A percentile compares a stretch with the other conserved stretches of the same genome.
phyloP scores from a whole-genome alignment of 2,888 invertebrate species.

The Papilio gigon region DNA sequence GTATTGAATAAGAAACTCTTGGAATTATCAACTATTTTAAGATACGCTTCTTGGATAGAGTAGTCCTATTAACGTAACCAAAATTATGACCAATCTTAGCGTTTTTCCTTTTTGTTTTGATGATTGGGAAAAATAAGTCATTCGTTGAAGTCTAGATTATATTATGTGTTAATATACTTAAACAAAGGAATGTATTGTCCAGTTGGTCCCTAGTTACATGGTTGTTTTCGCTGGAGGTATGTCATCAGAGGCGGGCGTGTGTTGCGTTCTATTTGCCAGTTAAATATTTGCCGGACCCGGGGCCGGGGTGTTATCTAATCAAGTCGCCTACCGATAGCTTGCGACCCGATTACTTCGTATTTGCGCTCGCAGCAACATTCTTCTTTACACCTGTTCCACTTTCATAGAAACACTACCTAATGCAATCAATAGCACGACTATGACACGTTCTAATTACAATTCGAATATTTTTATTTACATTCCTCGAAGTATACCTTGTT shows the following conservation, averaged over 20 bases:
- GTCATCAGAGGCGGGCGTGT: constrained; percentile 46
- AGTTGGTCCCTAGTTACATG: constrained; percentile 21
- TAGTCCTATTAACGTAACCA: too few species aligned
- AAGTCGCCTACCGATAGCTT: constrained; percentile 73
- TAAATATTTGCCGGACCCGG: constrained; percentile 71
- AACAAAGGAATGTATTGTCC: constrained; percentile 30
- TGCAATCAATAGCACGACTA: not conserved
- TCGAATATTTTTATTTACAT: too few species aligned
- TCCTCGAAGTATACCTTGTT: not conserved
- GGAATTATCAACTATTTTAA: not conserved
- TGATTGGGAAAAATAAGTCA: too few species aligned
- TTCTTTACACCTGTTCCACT: constrained; percentile 74
- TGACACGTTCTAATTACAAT: too few species aligned
- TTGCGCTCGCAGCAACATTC: constrained; percentile 53
- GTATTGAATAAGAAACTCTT: not conserved
- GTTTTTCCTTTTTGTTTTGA: too few species aligned
- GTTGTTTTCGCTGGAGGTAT: constrained; percentile 43
- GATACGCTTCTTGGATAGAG: too few species aligned
- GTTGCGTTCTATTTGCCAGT: constrained; percentile 68
- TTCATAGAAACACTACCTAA: constrained; percentile 44
- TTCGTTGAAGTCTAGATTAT: too few species aligned
- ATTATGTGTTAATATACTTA: not conserved
- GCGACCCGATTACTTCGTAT: constrained; percentile 78
- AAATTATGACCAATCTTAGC: too few species aligned
- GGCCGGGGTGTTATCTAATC: constrained; percentile 73